Evolutionary conservation across 2,113 vertebrate species (phyloP), one percentile per base, ranked within the genome.

Genomic region (Pitta sordida): DNA sequence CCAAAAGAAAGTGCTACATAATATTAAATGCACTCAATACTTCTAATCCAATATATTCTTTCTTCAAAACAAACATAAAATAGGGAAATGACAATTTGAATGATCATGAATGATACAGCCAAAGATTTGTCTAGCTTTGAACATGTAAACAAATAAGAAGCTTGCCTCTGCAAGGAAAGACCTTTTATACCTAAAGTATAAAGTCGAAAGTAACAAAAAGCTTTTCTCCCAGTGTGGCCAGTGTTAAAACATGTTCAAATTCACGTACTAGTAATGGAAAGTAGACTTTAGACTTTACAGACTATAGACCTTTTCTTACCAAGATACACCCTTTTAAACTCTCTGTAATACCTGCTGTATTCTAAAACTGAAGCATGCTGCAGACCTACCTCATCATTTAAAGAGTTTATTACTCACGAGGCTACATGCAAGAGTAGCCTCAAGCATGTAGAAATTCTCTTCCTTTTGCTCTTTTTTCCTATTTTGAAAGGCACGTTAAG

Each of bases 61-160:
- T 93, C 93, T 83, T 52, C 70, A 97, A 96, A 95, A 81, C 59
- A 18, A 41, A 95, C 20, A 93, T 74, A 90, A 93, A 96, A 71
- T 8, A 81, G 49, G 46, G 84, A 97, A 97, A 96, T 80, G 80
- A 88, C 85, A 95, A 91, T 88, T 91, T 90, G 74, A 82, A 11
- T 60, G 64, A 90, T 29, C 41, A 18, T 60, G 78, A 94, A 93
- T 36, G 56, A 89, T 53, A 74, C 64, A 88, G 88, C 9, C 87
- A 64, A 46, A 96, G 70, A 95, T 71, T 92, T 4, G 5, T 34
- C 62, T 83, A 83, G 63, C 71, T 93, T 82, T 84, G 53, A 76
- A 94, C 83, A 81, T 65, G 82, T 92, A 96, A 96, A 96, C 73
- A 97, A 96, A 96, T 75, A 34, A 85, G 70, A 96, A 91, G 58